These are phyloP conservation scores for Odontomachus brunneus DNA, from an alignment of 1,140 invertebrate species.

Conservation along the genomic window DNA sequence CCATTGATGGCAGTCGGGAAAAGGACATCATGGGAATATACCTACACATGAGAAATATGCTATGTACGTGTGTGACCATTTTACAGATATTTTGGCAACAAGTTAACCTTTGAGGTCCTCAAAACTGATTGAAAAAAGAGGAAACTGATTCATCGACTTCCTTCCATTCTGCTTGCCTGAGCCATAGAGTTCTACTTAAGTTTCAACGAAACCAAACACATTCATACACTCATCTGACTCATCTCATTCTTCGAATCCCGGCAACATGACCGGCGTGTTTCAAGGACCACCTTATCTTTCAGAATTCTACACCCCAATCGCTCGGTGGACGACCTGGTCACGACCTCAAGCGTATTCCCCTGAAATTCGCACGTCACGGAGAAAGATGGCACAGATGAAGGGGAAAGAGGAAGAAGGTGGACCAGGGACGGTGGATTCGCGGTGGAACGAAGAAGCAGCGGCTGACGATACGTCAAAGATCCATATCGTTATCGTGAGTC, in stretches of 20 bases:
- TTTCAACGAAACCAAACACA: neutral
- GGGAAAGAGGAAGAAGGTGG: neutral
- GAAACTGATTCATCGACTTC: too few relatives aligned
- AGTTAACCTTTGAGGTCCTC: too few relatives aligned
- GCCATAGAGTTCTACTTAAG: neutral
- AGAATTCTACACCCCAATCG: neutral
- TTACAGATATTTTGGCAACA: too few relatives aligned
- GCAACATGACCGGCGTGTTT: neutral
- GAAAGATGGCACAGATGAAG: neutral
- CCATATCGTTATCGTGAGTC: slow-evolving; percentile 64
- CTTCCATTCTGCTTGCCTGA: too few relatives aligned
- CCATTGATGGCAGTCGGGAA: neutral
- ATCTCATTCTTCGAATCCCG: neutral
- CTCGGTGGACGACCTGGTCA: slow-evolving; percentile 7
- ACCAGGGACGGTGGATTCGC: neutral
- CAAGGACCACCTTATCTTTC: neutral
- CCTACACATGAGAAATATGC: too few relatives aligned
- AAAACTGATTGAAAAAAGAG: too few relatives aligned
- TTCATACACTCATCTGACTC: too few relatives aligned
- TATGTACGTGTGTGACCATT: too few relatives aligned
- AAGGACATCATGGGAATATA: too few relatives aligned
- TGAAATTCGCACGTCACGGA: slow-evolving; percentile 41
- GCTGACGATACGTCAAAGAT: slow-evolving; percentile 60
- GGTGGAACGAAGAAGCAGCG: neutral
- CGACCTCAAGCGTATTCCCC: slow-evolving; percentile 32